A percentile compares a stretch with the other conserved stretches of the same genome.
These are phyloP conservation scores for Matsumyia berberina DNA, from an alignment of 2,888 invertebrate species.

Conservation along the genomic window DNA sequence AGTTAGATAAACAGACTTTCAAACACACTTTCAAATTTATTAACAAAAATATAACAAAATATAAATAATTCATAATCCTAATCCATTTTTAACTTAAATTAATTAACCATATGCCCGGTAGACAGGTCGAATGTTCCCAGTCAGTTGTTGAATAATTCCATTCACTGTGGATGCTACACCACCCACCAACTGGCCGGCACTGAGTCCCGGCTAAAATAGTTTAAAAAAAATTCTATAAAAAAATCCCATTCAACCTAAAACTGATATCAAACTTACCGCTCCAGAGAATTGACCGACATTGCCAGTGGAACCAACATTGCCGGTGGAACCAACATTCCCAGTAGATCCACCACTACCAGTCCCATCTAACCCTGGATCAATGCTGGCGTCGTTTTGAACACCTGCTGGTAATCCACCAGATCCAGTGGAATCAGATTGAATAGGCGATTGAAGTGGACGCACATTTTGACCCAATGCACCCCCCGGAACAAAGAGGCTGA, in stretches of 20 bases:
- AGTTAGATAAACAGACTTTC: no score
- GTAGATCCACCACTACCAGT: slow-evolving; percentile 61
- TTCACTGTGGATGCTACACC: slow-evolving; percentile 82
- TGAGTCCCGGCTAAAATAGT: slow-evolving; percentile 79
- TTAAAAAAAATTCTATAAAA: not conserved
- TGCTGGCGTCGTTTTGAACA: slow-evolving; percentile 80
- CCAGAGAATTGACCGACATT: slow-evolving; percentile 79
- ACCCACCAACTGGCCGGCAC: slow-evolving; percentile 81
- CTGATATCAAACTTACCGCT: slow-evolving; percentile 79
- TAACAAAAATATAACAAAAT: slow-evolving; percentile 43
- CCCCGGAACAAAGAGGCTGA: slow-evolving; percentile 81
- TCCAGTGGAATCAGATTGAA: slow-evolving; percentile 53
- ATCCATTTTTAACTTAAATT: slow-evolving; percentile 21
- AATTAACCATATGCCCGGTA: slow-evolving; percentile 50
- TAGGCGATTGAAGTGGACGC: slow-evolving; percentile 65
- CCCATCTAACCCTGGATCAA: slow-evolving; percentile 80
- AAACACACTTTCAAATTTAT: slow-evolving; percentile 22
- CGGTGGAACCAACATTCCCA: slow-evolving; percentile 78
- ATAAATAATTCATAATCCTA: slow-evolving; percentile 53
- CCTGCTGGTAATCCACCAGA: slow-evolving; percentile 70
- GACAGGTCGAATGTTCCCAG: slow-evolving; percentile 81
- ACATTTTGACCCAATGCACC: slow-evolving; percentile 80
- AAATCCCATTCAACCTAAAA: no score
- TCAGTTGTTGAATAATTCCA: slow-evolving; percentile 82
- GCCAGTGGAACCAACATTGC: slow-evolving; percentile 78